These are phyloP conservation scores for Tauraco erythrolophus DNA, from an alignment of 2,113 vertebrate species.

Conservation along the genomic window DNA sequence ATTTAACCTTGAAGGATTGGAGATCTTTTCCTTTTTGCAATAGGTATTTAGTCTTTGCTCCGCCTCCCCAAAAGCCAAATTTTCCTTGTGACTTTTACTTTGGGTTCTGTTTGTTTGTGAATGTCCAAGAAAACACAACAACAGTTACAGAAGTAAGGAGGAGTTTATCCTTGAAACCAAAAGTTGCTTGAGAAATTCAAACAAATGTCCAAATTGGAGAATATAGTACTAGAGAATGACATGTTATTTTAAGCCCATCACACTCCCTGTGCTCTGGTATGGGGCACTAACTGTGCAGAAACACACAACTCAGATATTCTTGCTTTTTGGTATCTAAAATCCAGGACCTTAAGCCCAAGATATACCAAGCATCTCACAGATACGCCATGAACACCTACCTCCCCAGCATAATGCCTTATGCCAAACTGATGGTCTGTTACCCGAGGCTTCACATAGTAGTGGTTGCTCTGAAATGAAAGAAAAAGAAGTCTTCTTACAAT, in stretches of 20 bases:
- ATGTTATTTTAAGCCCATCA: background rate
- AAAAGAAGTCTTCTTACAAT: background rate
- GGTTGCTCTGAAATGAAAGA: conserved; percentile 81
- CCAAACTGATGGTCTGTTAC: conserved; percentile 92
- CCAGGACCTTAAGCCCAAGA: background rate
- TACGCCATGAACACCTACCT: conserved; percentile 76
- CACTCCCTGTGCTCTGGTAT: fast-evolving
- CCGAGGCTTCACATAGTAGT: conserved; percentile 89
- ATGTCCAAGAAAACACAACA: background rate
- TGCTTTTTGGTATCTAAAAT: background rate
- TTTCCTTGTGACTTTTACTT: background rate
- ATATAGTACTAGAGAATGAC: background rate
- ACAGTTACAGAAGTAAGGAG: background rate
- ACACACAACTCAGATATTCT: background rate
- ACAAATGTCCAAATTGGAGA: background rate
- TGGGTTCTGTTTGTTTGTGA: background rate
- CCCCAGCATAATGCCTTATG: conserved; percentile 92
- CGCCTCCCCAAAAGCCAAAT: background rate
- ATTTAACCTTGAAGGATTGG: background rate
- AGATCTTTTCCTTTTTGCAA: background rate
- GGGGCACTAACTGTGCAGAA: background rate
- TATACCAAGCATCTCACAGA: background rate
- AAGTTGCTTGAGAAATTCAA: background rate
- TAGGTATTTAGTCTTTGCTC: background rate
- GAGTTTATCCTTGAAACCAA: background rate